phyloP scores from a whole-genome alignment of 2,888 invertebrate genomes.

The Pandemis cinnamomeana region DNA sequence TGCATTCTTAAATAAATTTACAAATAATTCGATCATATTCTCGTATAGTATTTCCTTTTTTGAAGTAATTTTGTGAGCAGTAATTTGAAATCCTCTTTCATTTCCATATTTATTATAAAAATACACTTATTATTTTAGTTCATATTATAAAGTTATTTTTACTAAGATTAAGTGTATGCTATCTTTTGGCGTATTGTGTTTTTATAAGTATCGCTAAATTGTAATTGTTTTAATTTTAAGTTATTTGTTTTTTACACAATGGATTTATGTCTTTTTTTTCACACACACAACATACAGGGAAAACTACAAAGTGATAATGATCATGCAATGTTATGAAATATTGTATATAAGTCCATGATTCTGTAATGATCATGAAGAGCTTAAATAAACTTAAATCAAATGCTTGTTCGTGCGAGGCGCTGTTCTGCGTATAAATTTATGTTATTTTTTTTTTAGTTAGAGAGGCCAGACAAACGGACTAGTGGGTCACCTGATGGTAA shows the following conservation, averaged over 20 bases:
- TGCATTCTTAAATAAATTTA: neutral
- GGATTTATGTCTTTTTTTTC: slow-evolving; percentile 19
- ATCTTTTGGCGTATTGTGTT: slow-evolving; percentile 19
- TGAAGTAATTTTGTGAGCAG: too few relatives aligned
- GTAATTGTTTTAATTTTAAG: slow-evolving; percentile 26
- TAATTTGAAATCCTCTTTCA: too few relatives aligned
- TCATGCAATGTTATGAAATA: neutral
- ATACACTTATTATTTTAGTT: neutral
- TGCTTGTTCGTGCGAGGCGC: neutral
- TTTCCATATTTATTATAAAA: neutral
- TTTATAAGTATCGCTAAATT: slow-evolving; percentile 17
- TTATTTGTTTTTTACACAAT: neutral
- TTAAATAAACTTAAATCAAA: neutral
- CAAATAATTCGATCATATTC: neutral
- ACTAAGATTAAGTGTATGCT: slow-evolving; percentile 5
- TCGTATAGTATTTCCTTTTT: neutral
- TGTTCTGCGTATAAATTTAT: neutral
- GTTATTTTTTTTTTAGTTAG: too few relatives aligned
- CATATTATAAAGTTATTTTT: neutral
- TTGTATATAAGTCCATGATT: neutral
- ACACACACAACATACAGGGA: slow-evolving; percentile 23
- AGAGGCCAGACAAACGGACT: too few relatives aligned
- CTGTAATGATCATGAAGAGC: neutral
- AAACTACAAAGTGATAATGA: neutral
- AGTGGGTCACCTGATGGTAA: too few relatives aligned